Evolutionary conservation across 2,888 invertebrate species (phyloP).

Genomic region (Tipula helvola): DNA sequence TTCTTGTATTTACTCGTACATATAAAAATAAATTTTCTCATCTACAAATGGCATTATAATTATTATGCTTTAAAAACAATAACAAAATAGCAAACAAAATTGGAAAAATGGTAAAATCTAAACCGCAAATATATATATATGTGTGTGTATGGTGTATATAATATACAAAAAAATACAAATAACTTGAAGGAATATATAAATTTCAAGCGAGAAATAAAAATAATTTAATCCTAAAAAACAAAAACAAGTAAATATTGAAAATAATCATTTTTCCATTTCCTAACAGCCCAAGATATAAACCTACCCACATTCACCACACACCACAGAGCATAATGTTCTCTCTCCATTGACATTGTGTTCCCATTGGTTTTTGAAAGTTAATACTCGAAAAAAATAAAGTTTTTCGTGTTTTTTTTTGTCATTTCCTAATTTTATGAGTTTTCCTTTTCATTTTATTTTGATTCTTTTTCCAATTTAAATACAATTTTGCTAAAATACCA

Average conservation of each 20-base stretch:
- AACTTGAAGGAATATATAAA: neutral
- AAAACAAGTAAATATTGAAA: neutral
- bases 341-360: neutral
- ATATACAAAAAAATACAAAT: neutral
- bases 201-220: neutral
- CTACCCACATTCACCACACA: neutral
- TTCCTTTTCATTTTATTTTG: neutral
- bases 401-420: neutral
- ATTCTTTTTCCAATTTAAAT: neutral
- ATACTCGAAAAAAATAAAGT: neutral
- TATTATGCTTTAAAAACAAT: neutral
- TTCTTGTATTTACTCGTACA: neutral
- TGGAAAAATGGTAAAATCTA: neutral
- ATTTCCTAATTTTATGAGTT: neutral
- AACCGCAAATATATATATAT: neutral
- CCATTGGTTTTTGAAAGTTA: neutral
- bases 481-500: neutral
- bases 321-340: neutral
- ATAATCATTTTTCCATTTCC: neutral
- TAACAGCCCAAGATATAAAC: neutral
- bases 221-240: neutral
- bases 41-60: neutral
- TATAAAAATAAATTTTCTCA: neutral
- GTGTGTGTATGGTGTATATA: neutral
- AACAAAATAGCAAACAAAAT: neutral